Conservation (phyloP, 2,113 vertebrate species). For the Recurvirostra avosetta region DNA sequence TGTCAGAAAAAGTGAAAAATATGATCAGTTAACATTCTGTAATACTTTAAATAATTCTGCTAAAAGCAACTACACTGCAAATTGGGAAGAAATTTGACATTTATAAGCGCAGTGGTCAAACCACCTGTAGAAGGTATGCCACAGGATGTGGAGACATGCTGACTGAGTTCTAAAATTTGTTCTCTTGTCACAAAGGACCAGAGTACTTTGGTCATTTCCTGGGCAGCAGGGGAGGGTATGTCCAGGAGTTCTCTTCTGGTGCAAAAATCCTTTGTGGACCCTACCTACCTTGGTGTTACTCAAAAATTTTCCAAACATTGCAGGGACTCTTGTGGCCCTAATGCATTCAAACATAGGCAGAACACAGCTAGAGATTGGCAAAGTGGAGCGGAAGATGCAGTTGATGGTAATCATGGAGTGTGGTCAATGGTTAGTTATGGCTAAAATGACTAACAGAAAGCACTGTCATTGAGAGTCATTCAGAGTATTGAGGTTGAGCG, state of each 20-base stretch:
- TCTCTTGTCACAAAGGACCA: fast-evolving
- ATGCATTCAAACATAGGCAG: background rate
- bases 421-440: background rate
- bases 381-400: background rate
- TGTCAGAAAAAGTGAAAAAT: background rate
- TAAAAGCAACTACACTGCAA: fast-evolving
- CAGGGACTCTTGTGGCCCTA: background rate
- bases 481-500: background rate
- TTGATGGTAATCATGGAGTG: background rate
- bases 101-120: background rate
- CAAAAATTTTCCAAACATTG: background rate
- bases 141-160: fast-evolving
- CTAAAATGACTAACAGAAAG: background rate
- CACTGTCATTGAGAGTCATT: background rate
- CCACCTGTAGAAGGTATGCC: background rate
- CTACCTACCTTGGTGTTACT: background rate
- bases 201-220: background rate
- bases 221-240: background rate
- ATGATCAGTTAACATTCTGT: background rate
- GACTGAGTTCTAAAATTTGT: background rate
- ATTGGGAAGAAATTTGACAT: background rate
- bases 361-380: background rate
- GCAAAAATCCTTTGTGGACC: background rate
- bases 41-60: background rate
- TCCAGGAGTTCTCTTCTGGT: background rate